phyloP scores from a whole-genome alignment of 64 coral and sea anemone species.

The Actinia equina region DNA sequence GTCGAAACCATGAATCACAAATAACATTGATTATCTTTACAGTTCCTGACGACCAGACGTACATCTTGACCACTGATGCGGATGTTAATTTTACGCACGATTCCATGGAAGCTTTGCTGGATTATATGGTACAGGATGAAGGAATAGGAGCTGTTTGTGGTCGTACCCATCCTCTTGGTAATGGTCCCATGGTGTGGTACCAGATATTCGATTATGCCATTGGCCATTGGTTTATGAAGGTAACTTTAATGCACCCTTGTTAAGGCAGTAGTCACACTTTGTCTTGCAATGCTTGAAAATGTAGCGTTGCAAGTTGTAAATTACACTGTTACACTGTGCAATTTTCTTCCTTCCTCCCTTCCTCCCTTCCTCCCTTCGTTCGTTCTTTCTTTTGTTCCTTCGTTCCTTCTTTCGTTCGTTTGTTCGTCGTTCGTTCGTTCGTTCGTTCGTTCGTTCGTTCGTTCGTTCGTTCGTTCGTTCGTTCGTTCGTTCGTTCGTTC shows the following conservation, averaged over 20 bases:
- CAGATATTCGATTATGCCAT: slow-evolving; percentile 96
- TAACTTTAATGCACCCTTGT: not conserved
- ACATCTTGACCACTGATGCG: slow-evolving; percentile 80
- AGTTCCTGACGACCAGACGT: slow-evolving; percentile 58
- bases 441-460: too few species aligned
- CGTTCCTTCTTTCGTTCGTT: too few species aligned
- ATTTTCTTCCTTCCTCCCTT: too few species aligned
- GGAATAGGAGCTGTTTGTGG: slow-evolving; percentile 69
- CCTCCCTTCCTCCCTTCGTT: too few species aligned
- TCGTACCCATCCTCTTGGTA: slow-evolving; percentile 71
- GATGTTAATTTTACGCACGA: slow-evolving; percentile 90
- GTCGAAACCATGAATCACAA: not conserved
- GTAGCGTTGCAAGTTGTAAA: too few species aligned
- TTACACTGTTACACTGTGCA: too few species aligned
- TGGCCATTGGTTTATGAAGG: slow-evolving; percentile 95
- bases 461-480: too few species aligned
- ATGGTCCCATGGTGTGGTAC: slow-evolving; percentile 89
- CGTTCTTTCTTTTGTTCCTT: too few species aligned
- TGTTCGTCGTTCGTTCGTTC: too few species aligned
- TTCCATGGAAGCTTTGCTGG: slow-evolving; percentile 79
- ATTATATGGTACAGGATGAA: slow-evolving; percentile 72
- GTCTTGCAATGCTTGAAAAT: too few species aligned
- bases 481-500: too few species aligned
- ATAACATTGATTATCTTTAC: not conserved
- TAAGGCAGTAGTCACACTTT: not conserved